A percentile compares a stretch with the other conserved stretches of the same genome.
These are phyloP conservation scores for Micromussa lordhowensis DNA, from an alignment of 92 coral and sea anemone species.

Conservation along the genomic window DNA sequence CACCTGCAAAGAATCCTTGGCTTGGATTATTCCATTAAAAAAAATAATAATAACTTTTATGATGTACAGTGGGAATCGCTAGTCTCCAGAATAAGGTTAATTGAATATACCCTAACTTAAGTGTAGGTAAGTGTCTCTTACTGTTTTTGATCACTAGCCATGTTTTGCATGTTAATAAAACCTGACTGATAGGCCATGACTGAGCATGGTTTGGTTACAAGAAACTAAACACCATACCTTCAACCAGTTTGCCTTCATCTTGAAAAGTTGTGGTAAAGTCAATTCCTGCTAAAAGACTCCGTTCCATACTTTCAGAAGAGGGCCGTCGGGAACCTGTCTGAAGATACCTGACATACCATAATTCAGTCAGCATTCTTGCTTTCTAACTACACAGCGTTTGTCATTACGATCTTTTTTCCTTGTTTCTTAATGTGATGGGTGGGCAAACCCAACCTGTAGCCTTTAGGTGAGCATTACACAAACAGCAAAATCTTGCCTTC, in stretches of 20 bases:
- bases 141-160: too few relatives aligned
- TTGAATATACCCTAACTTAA: too few relatives aligned
- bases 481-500: too few relatives aligned
- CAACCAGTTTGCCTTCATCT: slow-evolving; percentile 79
- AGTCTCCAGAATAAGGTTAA: too few relatives aligned
- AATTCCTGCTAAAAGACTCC: slow-evolving; percentile 73
- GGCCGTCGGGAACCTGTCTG: slow-evolving; percentile 23
- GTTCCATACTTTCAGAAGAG: slow-evolving; percentile 44
- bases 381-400: neutral
- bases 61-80: too few relatives aligned
- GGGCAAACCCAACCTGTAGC: neutral
- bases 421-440: neutral
- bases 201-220: neutral
- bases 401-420: neutral
- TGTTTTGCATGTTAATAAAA: too few relatives aligned
- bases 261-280: slow-evolving; percentile 79
- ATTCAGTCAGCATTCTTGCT: neutral
- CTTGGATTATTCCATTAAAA: too few relatives aligned
- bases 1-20: too few relatives aligned
- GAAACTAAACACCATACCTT: slow-evolving; percentile 55
- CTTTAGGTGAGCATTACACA: too few relatives aligned
- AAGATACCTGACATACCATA: slow-evolving; percentile 8
- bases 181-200: neutral
- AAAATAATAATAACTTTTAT: too few relatives aligned
- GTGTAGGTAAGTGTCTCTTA: too few relatives aligned